phyloP scores from a whole-genome alignment of 1,140 invertebrate genomes.

The Drosophila kepulauana region DNA sequence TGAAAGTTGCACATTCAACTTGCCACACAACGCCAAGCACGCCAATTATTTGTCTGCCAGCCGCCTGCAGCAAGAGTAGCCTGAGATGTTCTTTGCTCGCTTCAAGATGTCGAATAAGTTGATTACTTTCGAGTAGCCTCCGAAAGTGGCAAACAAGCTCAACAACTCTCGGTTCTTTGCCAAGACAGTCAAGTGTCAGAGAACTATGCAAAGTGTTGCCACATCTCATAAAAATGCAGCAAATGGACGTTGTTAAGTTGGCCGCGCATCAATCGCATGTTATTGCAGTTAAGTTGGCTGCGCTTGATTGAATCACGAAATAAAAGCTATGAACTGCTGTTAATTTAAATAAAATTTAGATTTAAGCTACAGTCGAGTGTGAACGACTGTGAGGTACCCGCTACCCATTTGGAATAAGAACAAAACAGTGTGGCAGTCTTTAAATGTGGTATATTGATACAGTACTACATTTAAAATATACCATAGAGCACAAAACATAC shows the following conservation, averaged over 20 bases:
- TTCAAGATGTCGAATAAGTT: conserved; percentile 14
- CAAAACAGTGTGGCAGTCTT: too few relatives aligned
- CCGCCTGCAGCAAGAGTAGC: conserved; percentile 8
- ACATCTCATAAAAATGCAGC: background rate
- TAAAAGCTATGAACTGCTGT: too few relatives aligned
- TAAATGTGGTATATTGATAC: too few relatives aligned
- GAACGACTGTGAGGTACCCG: too few relatives aligned
- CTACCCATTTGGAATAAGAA: too few relatives aligned
- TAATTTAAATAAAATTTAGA: too few relatives aligned
- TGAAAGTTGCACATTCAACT: conserved; percentile 68
- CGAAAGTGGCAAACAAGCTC: background rate
- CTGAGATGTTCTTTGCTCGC: conserved; percentile 17
- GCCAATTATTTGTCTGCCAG: conserved; percentile 61
- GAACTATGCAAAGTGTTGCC: conserved; percentile 1
- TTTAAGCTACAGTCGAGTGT: too few relatives aligned
- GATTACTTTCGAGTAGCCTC: conserved; percentile 17
- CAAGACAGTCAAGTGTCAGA: conserved; percentile 1
- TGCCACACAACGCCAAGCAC: conserved; percentile 54
- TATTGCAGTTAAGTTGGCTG: background rate
- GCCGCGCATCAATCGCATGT: background rate
- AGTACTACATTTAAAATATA: too few relatives aligned
- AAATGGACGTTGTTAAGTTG: background rate
- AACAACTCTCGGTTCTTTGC: background rate
- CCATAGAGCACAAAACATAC: too few relatives aligned
- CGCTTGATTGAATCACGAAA: background rate